Conservation (phyloP, 2,888 invertebrate genomes). For the Schizaphis graminum region DNA sequence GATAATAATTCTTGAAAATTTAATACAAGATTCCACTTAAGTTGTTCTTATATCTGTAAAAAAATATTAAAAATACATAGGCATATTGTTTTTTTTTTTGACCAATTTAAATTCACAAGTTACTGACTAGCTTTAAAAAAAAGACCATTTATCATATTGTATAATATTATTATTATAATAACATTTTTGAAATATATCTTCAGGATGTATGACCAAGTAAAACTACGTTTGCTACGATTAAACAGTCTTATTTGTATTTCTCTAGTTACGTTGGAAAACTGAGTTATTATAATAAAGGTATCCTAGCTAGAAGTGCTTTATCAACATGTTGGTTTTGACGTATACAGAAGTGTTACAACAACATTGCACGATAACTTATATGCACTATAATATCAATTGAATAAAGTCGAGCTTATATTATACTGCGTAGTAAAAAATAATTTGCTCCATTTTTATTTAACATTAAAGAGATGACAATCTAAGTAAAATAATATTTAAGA, state of each 20-base stretch:
- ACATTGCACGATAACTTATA: not conserved
- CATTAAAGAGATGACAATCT: not conserved
- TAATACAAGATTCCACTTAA: too few species aligned
- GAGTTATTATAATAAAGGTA: not conserved
- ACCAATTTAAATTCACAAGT: not conserved
- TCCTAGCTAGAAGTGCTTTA: not conserved
- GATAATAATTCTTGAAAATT: too few species aligned
- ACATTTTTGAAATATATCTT: constrained; percentile 17
- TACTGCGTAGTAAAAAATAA: not conserved
- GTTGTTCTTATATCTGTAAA: too few species aligned
- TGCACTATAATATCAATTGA: not conserved
- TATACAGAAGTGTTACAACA: not conserved
- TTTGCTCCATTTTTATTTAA: not conserved
- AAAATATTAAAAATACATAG: too few species aligned
- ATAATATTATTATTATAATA: not conserved
- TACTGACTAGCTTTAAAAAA: not conserved
- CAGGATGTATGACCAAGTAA: not conserved
- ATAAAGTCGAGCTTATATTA: not conserved
- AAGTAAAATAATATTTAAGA: not conserved
- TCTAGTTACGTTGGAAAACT: not conserved
- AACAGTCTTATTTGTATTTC: not conserved
- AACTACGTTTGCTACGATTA: constrained; percentile 17
- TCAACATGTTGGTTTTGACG: constrained; percentile 21
- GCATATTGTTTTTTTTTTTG: too few species aligned
- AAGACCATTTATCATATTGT: constrained; percentile 24